These are phyloP conservation scores for Malurus elegans DNA, from an alignment of 2,113 vertebrate genomes.

Conservation along the genomic window DNA sequence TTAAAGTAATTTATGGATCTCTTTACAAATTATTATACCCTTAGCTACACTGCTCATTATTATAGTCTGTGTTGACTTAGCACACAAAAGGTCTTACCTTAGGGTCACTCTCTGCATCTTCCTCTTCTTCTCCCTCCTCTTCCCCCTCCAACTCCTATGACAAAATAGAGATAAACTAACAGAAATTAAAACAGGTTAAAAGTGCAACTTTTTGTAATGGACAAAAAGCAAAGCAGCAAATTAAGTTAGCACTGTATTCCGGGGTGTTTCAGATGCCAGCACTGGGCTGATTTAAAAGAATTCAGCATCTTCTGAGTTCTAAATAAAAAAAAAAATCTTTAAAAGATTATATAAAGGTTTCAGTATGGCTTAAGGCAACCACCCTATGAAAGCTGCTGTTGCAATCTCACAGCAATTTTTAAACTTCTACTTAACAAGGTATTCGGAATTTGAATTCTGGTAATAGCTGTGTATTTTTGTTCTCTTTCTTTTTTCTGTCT, in stretches of 20 bases:
- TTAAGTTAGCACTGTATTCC: background rate
- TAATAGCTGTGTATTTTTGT: background rate
- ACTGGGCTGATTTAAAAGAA: background rate
- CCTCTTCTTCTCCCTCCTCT: conserved; percentile 91
- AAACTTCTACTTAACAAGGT: background rate
- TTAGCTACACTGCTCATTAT: background rate
- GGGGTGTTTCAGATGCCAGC: background rate
- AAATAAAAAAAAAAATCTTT: background rate
- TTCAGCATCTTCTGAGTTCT: background rate
- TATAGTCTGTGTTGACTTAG: background rate
- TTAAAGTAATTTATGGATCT: background rate
- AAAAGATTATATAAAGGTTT: background rate
- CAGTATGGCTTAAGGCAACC: background rate
- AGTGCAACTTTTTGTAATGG: conserved; percentile 25
- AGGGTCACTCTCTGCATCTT: conserved; percentile 83
- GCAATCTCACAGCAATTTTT: background rate
- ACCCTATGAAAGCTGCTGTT: background rate
- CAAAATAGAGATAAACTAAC: conserved; percentile 39
- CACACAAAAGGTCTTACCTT: conserved; percentile 77
- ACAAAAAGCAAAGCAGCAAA: background rate
- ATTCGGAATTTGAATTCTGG: background rate
- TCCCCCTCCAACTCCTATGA: conserved; percentile 90
- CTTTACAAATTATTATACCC: background rate
- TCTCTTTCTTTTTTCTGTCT: background rate
- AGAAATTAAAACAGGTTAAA: conserved; percentile 64